Evolutionary conservation across 2,797 vertebrate genomes (phyloP).

Genomic region (Myotis vivesi): DNA sequence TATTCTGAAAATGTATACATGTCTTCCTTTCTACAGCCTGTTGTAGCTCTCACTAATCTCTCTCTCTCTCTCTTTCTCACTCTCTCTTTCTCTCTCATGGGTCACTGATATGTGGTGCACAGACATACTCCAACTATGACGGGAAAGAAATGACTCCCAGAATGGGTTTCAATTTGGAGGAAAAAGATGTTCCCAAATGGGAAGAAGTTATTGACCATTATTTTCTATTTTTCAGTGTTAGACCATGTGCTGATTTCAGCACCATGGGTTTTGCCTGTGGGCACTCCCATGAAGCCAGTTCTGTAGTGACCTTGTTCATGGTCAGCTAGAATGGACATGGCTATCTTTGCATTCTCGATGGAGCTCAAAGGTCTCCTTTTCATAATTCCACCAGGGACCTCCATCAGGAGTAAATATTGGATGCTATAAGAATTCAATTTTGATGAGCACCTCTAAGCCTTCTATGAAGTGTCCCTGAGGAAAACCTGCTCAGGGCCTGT

Average conservation of each 20-base stretch:
- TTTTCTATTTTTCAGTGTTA: not conserved
- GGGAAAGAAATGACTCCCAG: not conserved
- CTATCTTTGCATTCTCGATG: not conserved
- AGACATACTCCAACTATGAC: not conserved
- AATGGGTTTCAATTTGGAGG: not conserved
- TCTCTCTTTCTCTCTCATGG: not conserved
- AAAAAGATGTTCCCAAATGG: not conserved
- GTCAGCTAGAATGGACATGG: not conserved
- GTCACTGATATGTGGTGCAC: not conserved
- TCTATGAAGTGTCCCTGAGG: not conserved
- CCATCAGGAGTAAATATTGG: not conserved
- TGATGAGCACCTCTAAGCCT: not conserved
- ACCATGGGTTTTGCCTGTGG: not conserved
- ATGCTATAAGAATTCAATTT: not conserved
- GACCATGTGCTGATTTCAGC: not conserved
- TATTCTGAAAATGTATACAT: constrained; percentile 3
- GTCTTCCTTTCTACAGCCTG: not conserved
- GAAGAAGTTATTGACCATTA: not conserved
- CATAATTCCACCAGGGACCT: not conserved
- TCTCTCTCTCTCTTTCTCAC: not conserved
- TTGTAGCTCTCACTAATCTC: not conserved
- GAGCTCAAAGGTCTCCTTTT: not conserved
- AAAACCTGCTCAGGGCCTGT: not conserved
- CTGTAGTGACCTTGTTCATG: too few relatives aligned
- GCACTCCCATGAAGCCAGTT: accelerated